Conservation (phyloP, 2,888 invertebrate genomes). For the Pomacea canaliculata region DNA sequence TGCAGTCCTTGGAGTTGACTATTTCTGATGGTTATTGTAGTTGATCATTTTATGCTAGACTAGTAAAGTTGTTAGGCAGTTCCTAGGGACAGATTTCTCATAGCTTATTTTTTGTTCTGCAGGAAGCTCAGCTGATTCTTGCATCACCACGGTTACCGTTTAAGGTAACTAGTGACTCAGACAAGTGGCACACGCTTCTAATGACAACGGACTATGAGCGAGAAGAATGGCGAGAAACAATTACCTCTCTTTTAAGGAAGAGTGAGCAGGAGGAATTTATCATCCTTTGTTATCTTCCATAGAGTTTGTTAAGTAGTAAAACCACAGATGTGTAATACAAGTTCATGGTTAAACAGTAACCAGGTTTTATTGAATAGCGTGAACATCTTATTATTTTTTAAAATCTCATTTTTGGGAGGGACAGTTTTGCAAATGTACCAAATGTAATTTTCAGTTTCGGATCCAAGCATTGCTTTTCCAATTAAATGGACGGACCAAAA, state of each 20-base stretch:
- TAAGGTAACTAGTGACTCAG: conserved; percentile 73
- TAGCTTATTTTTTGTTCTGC: conserved; percentile 34
- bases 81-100: background rate
- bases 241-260: conserved; percentile 75
- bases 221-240: conserved; percentile 93
- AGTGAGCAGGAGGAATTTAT: conserved; percentile 22
- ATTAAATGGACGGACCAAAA: no score
- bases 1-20: no score
- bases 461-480: no score
- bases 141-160: conserved; percentile 91
- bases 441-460: no score
- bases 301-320: background rate
- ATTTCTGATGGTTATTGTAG: no score
- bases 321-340: no score
- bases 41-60: no score
- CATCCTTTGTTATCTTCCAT: no score
- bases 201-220: conserved; percentile 94
- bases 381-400: background rate
- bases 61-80: no score
- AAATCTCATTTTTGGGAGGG: no score
- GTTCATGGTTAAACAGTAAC: background rate
- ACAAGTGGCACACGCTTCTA: conserved; percentile 80
- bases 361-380: background rate
- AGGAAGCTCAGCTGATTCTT: conserved; percentile 89
- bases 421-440: no score